phyloP scores from a whole-genome alignment of 2,888 invertebrate genomes.

The Cheilosia vernalis region DNA sequence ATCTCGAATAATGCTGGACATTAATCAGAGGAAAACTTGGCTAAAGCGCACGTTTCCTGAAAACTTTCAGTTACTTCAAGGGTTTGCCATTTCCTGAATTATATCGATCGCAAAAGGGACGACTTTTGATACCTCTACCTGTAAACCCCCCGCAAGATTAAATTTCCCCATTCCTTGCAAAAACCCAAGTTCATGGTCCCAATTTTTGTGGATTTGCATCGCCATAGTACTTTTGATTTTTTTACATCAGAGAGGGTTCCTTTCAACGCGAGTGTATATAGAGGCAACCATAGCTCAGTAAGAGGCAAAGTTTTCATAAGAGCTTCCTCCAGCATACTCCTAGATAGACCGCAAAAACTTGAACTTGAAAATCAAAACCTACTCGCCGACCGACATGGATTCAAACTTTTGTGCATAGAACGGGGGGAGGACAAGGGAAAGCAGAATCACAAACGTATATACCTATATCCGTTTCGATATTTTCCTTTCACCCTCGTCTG shows the following conservation, averaged over 20 bases:
- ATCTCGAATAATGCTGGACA: too few relatives aligned
- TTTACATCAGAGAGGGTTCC: not conserved
- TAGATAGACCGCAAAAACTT: slow-evolving; percentile 68
- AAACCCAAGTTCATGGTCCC: slow-evolving; percentile 61
- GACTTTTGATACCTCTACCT: too few relatives aligned
- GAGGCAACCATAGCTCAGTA: slow-evolving; percentile 18
- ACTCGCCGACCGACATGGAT: slow-evolving; percentile 22
- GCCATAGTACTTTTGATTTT: not conserved
- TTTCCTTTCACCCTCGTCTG: slow-evolving; percentile 8
- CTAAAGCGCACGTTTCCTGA: too few relatives aligned
- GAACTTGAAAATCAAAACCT: slow-evolving; percentile 72
- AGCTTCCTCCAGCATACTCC: slow-evolving; percentile 21
- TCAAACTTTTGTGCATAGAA: slow-evolving; percentile 32
- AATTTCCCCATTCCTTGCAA: slow-evolving; percentile 2
- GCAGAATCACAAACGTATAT: slow-evolving; percentile 14
- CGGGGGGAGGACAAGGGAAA: not conserved
- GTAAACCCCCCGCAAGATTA: not conserved
- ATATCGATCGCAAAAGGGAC: too few relatives aligned
- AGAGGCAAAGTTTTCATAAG: slow-evolving; percentile 24
- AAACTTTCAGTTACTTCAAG: too few relatives aligned
- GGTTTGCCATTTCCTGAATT: too few relatives aligned
- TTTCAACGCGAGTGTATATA: not conserved
- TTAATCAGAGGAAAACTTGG: too few relatives aligned
- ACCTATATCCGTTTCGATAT: slow-evolving; percentile 45
- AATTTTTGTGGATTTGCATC: slow-evolving; percentile 32